phyloP scores from a whole-genome alignment of 1,140 invertebrate species.

The Vollenhovia emeryi region DNA sequence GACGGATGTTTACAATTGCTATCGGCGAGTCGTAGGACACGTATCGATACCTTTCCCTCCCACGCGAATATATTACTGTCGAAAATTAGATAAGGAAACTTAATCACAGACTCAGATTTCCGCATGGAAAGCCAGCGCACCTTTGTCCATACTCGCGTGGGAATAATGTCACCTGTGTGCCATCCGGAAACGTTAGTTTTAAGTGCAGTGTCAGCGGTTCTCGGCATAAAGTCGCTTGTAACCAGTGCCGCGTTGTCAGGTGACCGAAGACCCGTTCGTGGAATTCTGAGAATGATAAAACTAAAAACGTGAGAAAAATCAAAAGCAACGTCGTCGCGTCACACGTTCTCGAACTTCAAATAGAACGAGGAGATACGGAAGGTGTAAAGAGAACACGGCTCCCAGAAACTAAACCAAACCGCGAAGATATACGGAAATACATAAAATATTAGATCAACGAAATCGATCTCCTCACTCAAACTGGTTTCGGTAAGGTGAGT shows the following conservation, averaged over 20 bases:
- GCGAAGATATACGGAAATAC: not conserved
- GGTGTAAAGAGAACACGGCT: not conserved
- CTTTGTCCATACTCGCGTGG: constrained; percentile 11
- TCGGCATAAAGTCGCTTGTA: not conserved
- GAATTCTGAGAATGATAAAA: not conserved
- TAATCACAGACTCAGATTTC: not conserved
- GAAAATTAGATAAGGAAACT: constrained; percentile 15
- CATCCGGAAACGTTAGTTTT: constrained; percentile 18
- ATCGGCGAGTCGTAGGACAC: not conserved
- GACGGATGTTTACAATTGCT: not conserved
- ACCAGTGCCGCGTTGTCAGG: not conserved
- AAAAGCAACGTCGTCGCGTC: not conserved
- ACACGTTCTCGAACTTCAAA: not conserved
- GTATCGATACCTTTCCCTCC: not conserved
- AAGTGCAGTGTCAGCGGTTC: not conserved
- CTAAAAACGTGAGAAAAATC: not conserved
- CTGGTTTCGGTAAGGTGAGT: not conserved
- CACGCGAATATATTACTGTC: constrained; percentile 25
- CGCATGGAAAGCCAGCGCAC: not conserved
- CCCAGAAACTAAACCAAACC: not conserved
- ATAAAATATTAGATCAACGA: not conserved
- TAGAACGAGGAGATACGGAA: not conserved
- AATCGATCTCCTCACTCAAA: not conserved
- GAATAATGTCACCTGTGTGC: not conserved
- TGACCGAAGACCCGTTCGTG: not conserved